These are phyloP conservation scores for Phyllotis vaccarum DNA, from an alignment of 2,797 vertebrate species.

Conservation along the genomic window DNA sequence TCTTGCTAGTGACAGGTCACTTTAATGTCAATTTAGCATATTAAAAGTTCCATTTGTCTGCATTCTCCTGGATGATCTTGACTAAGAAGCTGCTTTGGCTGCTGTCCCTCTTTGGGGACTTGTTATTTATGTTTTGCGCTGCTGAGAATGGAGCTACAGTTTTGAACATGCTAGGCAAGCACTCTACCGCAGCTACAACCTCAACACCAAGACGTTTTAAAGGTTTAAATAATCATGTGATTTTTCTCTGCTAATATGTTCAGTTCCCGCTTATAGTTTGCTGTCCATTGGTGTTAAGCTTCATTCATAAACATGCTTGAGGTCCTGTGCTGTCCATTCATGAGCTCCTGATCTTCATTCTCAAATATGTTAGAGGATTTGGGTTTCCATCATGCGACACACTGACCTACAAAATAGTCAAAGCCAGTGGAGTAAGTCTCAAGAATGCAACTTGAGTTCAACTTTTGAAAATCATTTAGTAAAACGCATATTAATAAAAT, in stretches of 20 bases:
- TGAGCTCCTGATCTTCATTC: neutral
- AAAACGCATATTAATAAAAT: neutral
- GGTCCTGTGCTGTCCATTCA: neutral
- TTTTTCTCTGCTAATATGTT: neutral
- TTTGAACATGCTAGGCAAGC: neutral
- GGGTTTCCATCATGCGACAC: neutral
- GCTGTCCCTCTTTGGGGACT: neutral
- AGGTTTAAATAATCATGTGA: neutral
- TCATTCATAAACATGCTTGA: rapidly evolving
- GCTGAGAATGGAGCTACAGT: neutral
- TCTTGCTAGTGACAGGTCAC: too few species aligned
- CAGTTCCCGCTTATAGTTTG: neutral
- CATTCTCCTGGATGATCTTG: neutral
- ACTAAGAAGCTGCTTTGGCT: neutral
- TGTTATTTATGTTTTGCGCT: neutral
- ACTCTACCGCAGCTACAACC: neutral
- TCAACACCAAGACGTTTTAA: neutral
- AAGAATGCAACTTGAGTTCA: neutral
- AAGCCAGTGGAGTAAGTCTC: neutral
- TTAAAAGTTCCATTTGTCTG: neutral
- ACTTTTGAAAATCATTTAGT: neutral
- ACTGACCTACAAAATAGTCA: neutral
- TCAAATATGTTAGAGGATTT: neutral
- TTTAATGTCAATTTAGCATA: neutral
- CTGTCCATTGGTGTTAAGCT: neutral